Base-by-base conservation (phyloP, 2,797 vertebrate genomes). In the Cossypha dichroa region DNA sequence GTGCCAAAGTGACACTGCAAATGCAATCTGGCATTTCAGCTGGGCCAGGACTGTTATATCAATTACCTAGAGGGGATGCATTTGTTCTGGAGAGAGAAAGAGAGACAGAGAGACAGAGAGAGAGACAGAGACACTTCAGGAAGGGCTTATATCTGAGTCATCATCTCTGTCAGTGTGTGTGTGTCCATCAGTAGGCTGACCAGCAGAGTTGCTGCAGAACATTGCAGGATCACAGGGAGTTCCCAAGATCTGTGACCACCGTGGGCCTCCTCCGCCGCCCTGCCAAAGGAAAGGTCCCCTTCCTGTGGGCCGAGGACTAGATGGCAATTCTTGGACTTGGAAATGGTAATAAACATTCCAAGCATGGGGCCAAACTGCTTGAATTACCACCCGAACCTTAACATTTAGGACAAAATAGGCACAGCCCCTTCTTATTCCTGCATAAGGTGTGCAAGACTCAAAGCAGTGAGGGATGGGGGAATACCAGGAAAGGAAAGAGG, bases 101-200 rank as follows among this genome's bases (percentile, higher is more conserved):
- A 59, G 31, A 29, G 31, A 48, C 84, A 21, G 45, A 31, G 43
- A 15, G 19, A 78, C 88, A 87, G 26, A 49, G 31, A 22, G 31
- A 48, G 86, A 21, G 45, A 31, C 34, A 15, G 21, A 3, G 29
- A 95, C 84, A 49, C 77, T 94, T 74, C 69, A 90, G 92, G 84
- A 93, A 96, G 83, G 43, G 58, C 83, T 96, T 70, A 52, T 62
- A 64, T 90, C 93, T 93, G 94, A 97, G 88, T 91, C 96, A 96
- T 81, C 86, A 51, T 38, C 85, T 75, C 75, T 91, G 94, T 88
- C 77, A 51, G 76, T 11, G 68, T 15, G 19, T 68, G 88, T 68
- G 91, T 54, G 94, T 94, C 90, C 90, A 45, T 74, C 94, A 55
- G 84, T n/a, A 3, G 33, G 83, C 66, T 15, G n/a, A 69, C 38